Evolutionary conservation across 2,888 invertebrate genomes (phyloP).

Genomic region (Ochropacha duplaris): DNA sequence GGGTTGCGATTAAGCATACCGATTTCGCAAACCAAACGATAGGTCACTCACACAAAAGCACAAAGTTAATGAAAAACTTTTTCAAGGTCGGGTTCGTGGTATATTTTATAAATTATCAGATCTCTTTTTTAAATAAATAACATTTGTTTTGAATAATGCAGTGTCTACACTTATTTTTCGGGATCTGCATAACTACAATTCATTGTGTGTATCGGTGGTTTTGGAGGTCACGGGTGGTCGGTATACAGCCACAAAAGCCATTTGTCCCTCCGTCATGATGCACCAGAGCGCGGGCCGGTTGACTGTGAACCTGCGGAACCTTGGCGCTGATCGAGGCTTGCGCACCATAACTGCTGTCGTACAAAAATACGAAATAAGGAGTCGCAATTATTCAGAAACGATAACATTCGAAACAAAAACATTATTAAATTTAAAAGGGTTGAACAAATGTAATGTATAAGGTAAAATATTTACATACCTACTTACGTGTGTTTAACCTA

Average conservation of each 20-base stretch:
- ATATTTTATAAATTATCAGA: not conserved
- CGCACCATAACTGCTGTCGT: conserved; percentile 50
- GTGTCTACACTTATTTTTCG: not conserved
- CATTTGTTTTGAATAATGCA: not conserved
- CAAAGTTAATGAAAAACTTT: not conserved
- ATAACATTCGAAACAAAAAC: not conserved
- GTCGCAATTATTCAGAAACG: conserved; percentile 15
- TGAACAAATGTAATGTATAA: too few species aligned
- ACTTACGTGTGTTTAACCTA: too few species aligned
- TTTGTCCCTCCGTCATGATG: conserved; percentile 35
- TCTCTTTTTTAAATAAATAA: not conserved
- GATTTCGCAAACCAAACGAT: not conserved
- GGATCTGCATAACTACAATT: conserved; percentile 40
- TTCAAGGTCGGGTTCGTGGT: not conserved
- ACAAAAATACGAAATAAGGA: conserved; percentile 36
- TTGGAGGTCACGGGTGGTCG: conserved; percentile 21
- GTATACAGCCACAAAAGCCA: conserved; percentile 39
- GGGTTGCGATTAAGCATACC: not conserved
- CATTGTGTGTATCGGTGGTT: conserved; percentile 35
- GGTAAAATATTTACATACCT: too few species aligned
- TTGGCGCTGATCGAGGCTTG: conserved; percentile 41
- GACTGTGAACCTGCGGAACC: conserved; percentile 42
- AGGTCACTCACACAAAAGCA: not conserved
- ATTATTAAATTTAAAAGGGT: not conserved
- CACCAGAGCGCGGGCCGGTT: conserved; percentile 65